These are phyloP conservation scores for Sander lucioperca DNA, from an alignment of 2,113 vertebrate genomes.

Conservation along the genomic window DNA sequence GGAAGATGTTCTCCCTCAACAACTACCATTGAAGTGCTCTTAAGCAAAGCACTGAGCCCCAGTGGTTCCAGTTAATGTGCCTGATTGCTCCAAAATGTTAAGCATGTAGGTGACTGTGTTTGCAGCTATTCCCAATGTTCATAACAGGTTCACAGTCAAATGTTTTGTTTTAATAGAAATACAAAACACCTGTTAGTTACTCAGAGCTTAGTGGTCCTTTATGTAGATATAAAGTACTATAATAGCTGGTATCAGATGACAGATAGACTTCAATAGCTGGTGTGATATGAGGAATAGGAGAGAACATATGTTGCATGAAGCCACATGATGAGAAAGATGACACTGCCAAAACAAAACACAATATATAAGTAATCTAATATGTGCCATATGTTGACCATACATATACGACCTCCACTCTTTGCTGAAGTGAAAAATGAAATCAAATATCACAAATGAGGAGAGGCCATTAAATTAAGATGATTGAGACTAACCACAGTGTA, in stretches of 20 bases:
- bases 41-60: background rate
- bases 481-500: constrained; percentile 51
- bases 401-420: constrained; percentile 59
- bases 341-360: constrained; percentile 73
- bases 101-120: background rate
- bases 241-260: constrained; percentile 62
- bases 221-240: constrained; percentile 44
- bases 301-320: constrained; percentile 79
- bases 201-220: constrained; percentile 17
- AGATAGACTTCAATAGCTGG: constrained; percentile 66
- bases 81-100: background rate
- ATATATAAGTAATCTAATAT: constrained; percentile 81
- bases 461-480: constrained; percentile 74
- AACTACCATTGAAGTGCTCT: background rate
- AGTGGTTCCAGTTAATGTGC: background rate
- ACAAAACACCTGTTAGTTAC: constrained; percentile 1
- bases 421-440: constrained; percentile 77
- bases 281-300: constrained; percentile 67
- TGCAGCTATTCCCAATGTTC: background rate
- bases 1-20: background rate
- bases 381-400: constrained; percentile 81
- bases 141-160: background rate
- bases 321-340: constrained; percentile 73
- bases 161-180: background rate
- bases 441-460: constrained; percentile 73